Conservation (phyloP, 2,113 vertebrate genomes). For the Lycaon pictus region DNA sequence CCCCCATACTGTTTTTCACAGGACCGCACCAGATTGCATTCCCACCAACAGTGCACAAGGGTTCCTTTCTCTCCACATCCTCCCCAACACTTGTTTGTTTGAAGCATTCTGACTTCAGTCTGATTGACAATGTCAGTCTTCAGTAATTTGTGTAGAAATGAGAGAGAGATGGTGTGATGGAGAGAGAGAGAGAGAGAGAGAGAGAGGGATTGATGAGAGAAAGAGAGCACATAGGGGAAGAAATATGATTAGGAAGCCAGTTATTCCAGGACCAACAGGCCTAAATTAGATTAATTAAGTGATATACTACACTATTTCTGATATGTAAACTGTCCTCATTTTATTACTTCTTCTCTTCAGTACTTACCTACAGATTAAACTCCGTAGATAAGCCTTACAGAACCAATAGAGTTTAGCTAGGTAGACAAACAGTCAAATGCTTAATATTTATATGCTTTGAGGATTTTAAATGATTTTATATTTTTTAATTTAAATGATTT, state of each 20-base stretch:
- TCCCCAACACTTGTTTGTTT: not conserved
- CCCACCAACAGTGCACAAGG: not conserved
- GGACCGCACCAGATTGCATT: not conserved
- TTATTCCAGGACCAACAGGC: not conserved
- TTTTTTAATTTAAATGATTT: not conserved
- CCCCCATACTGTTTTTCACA: not conserved
- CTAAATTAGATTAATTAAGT: not conserved
- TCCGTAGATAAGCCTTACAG: not conserved
- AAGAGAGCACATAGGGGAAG: not conserved
- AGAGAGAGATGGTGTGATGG: too few relatives aligned
- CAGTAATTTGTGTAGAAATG: not conserved
- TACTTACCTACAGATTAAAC: not conserved
- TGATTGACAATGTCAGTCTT: not conserved
- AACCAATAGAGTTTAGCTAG: not conserved
- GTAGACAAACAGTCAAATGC: not conserved
- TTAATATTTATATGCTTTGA: not conserved
- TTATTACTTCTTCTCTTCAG: not conserved
- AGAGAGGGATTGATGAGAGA: not conserved
- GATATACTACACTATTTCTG: not conserved
- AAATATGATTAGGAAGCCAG: not conserved
- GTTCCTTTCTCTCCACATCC: not conserved
- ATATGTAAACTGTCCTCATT: not conserved
- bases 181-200: not conserved
- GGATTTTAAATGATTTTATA: not conserved
- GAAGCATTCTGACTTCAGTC: not conserved